Evolutionary conservation across 2,797 vertebrate species (phyloP).

Genomic region (Octomys mimax): DNA sequence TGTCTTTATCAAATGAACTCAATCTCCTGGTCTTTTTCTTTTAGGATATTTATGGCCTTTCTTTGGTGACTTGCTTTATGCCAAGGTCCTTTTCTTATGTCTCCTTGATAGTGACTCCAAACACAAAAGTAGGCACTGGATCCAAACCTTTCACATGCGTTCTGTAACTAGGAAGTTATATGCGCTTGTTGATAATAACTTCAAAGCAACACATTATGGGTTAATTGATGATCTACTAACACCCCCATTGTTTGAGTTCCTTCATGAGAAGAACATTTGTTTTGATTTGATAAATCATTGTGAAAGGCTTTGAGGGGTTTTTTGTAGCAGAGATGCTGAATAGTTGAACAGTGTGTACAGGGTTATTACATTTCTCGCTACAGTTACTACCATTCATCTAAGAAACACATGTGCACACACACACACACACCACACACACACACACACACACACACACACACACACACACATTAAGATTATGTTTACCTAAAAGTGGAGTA

Average conservation of each 20-base stretch:
- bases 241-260: neutral
- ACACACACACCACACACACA: neutral
- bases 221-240: neutral
- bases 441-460: neutral
- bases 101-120: neutral
- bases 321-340: neutral
- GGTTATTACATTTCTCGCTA: neutral
- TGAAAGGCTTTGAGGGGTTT: neutral
- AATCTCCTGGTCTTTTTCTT: neutral
- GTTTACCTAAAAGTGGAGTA: neutral
- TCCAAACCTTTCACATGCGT: neutral
- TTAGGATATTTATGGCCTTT: neutral
- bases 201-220: neutral
- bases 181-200: neutral
- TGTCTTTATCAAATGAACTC: neutral
- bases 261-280: neutral
- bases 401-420: neutral
- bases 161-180: neutral
- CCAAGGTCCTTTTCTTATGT: neutral
- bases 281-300: neutral
- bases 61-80: neutral
- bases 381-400: neutral
- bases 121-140: neutral
- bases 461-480: neutral
- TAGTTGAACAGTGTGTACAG: neutral